Base-by-base conservation (phyloP, 2,113 vertebrate species). In the Dromas ardeola region DNA sequence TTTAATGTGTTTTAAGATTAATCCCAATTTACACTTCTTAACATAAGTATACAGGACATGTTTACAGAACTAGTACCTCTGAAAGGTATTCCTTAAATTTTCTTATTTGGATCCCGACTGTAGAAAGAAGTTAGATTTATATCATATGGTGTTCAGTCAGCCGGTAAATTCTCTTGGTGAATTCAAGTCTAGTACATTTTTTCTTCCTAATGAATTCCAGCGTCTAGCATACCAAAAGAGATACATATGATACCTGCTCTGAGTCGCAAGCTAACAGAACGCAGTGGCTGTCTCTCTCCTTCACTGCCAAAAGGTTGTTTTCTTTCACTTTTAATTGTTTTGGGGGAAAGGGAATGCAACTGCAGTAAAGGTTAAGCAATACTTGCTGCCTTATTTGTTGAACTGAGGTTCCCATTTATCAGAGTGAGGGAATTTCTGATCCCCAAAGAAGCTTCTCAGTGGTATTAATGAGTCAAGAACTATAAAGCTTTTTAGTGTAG, bases 301-400 rank as follows among this genome's bases (percentile, higher is more conserved):
- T 67, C 58, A 32, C 27, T 53, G 23, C 30, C 50, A 88, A 42
- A 78, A 80, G n/a, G 40, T 36, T 81, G n/a, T 66, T 91, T 94
- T 79, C 43, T 86, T 95, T 77, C 47, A 36, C 47, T 90, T 95
- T 70, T 86, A 96, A 91, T 88, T 96, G 73, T 87, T 90, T 79
- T 6, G 81, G 82, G 81, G 80, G 42, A 83, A 94, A 88, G 86
- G 91, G 93, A 94, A 83, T 78, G 81, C 49, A 79, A 77, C 81
- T 85, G 40, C 70, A 79, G 43, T 72, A 82, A 87, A 85, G 70
- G 78, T 65, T 91, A 96, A 94, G 66, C 45, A 82, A 80, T 58
- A 50, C 40, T 80, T 82, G 81, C 66, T 59, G 40, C 19, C 10
- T 67, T 74, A 65, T 85, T 78, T 81, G 49, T 86, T 94, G 69